These are phyloP conservation scores for Xenopus petersii DNA, from an alignment of 2,797 vertebrate species.

Conservation along the genomic window DNA sequence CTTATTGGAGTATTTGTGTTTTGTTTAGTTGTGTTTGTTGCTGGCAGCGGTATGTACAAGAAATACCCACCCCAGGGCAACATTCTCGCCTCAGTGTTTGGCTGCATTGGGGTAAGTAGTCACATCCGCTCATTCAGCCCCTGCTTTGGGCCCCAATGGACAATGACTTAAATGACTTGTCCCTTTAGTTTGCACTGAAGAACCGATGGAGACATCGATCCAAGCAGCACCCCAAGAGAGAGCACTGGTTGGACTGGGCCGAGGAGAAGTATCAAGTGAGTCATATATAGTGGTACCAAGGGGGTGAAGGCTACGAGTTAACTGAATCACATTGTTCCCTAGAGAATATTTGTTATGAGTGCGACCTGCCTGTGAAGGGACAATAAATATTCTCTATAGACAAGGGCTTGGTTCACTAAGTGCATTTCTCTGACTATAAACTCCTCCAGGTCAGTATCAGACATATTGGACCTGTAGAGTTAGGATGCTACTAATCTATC, in stretches of 20 bases:
- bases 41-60: conserved; percentile 85
- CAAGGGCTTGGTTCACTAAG: too few species aligned
- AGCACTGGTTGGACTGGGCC: conserved; percentile 96
- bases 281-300: too few species aligned
- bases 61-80: conserved; percentile 87
- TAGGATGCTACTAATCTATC: too few species aligned
- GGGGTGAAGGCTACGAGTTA: neutral
- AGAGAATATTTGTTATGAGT: neutral
- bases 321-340: neutral
- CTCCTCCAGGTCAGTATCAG: too few species aligned
- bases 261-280: conserved; percentile 87
- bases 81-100: conserved; percentile 80
- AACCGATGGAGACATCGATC: conserved; percentile 77
- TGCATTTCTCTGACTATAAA: too few species aligned
- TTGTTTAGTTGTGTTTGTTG: conserved; percentile 81
- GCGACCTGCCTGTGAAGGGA: too few species aligned
- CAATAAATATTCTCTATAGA: too few species aligned
- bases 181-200: conserved; percentile 81
- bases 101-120: conserved; percentile 82
- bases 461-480: too few species aligned
- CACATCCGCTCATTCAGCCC: neutral
- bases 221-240: conserved; percentile 62
- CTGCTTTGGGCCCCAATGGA: too few species aligned
- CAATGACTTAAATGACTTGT: too few species aligned
- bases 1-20: too few species aligned